A percentile compares a stretch with the other conserved stretches of the same genome.
Conservation (phyloP, 2,797 vertebrate species). For the Karalla daura region DNA sequence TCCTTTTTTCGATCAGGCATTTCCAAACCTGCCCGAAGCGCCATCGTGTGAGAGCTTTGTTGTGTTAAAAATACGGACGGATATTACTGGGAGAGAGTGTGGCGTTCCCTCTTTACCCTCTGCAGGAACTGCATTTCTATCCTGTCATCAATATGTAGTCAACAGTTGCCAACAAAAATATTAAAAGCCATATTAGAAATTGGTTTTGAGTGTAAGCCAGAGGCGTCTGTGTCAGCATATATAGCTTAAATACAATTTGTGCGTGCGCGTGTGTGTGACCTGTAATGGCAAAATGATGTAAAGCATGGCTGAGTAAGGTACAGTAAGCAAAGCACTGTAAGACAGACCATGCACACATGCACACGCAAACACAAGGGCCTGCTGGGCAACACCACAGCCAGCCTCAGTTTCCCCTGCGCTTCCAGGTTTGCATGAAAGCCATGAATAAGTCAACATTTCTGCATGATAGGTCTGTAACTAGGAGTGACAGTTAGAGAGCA, state of each 20-base stretch:
- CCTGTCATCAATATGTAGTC: slow-evolving; percentile 16
- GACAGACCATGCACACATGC: slow-evolving; percentile 17
- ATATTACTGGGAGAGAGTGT: not conserved
- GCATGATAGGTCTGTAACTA: slow-evolving; percentile 80
- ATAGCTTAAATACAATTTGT: slow-evolving; percentile 8
- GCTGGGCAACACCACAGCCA: slow-evolving; percentile 43
- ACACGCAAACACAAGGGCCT: slow-evolving; percentile 23
- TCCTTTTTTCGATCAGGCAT: not conserved
- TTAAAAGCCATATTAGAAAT: slow-evolving; percentile 41
- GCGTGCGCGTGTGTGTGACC: slow-evolving; percentile 16
- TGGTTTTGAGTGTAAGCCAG: slow-evolving; percentile 25
- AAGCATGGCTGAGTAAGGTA: slow-evolving; percentile 51
- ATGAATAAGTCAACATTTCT: slow-evolving; percentile 84
- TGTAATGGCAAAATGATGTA: slow-evolving; percentile 68
- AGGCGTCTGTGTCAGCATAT: slow-evolving; percentile 42
- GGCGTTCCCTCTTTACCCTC: not conserved
- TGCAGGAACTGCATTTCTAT: slow-evolving; percentile 15
- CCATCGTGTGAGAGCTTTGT: not conserved
- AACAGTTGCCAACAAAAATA: slow-evolving; percentile 30
- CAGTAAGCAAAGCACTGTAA: slow-evolving; percentile 40
- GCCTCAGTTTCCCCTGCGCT: slow-evolving; percentile 71
- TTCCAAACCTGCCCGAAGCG: not conserved
- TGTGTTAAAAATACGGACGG: slow-evolving; percentile 24
- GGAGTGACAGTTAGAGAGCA: slow-evolving; percentile 80
- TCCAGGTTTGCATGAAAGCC: slow-evolving; percentile 76